Percentiles rank a stretch among this genome's conserved stretches.
Evolutionary conservation across 1,140 invertebrate genomes (phyloP).

Genomic region (Listronotus oregonensis): DNA sequence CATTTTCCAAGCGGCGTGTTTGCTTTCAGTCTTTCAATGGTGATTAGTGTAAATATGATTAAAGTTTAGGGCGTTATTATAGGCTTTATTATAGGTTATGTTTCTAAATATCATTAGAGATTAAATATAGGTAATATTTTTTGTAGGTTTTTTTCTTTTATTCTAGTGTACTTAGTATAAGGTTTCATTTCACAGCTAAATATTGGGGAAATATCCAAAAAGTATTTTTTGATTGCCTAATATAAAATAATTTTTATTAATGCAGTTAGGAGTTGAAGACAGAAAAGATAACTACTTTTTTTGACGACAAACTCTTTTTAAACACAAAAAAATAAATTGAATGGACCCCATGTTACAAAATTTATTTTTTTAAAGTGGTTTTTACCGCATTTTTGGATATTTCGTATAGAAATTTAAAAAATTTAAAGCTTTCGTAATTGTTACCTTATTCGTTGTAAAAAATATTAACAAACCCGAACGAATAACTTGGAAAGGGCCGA

Average conservation of each 20-base stretch:
- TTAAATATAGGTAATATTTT: neutral
- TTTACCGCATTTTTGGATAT: constrained; percentile 2
- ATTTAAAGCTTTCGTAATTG: constrained; percentile 16
- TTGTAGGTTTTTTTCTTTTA: no score
- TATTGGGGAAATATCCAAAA: neutral
- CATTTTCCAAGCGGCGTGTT: constrained; percentile 15
- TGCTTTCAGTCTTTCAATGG: constrained; percentile 13
- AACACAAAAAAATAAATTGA: no score
- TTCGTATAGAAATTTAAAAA: neutral
- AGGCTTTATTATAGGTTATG: constrained; percentile 2
- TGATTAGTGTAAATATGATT: constrained; percentile 1
- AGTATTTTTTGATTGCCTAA: no score
- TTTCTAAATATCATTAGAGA: neutral
- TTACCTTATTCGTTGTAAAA: constrained; percentile 16
- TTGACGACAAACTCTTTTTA: no score
- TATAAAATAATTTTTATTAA: no score
- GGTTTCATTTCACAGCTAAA: neutral
- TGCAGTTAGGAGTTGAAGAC: no score
- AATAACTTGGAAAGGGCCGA: constrained; percentile 3
- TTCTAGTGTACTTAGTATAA: neutral
- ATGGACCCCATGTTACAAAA: no score
- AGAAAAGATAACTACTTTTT: no score
- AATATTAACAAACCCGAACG: constrained; percentile 11
- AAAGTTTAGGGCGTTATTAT: no score
- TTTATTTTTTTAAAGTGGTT: no score